phyloP scores from a whole-genome alignment of 2,113 vertebrate genomes.

The Coregonus clupeaformis region DNA sequence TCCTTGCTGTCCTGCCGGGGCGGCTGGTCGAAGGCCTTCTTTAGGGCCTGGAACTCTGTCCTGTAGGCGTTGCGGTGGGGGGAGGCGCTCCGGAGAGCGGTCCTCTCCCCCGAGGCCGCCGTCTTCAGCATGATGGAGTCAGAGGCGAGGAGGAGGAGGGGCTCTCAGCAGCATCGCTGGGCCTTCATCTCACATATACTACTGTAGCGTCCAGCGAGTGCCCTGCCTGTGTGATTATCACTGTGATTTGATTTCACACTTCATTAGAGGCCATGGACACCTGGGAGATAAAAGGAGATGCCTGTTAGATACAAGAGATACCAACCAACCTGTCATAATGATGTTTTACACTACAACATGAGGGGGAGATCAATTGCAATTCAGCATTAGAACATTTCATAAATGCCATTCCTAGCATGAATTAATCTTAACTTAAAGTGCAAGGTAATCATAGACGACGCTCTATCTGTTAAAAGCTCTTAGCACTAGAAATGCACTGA shows the following conservation, averaged over 20 bases:
- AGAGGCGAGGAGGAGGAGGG: slow-evolving; percentile 65
- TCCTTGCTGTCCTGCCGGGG: slow-evolving; percentile 81
- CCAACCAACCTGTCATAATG: not conserved
- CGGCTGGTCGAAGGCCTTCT: slow-evolving; percentile 96
- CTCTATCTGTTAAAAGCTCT: slow-evolving; percentile 21
- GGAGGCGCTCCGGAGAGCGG: slow-evolving; percentile 93
- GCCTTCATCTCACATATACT: slow-evolving; percentile 52
- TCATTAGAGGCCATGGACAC: slow-evolving; percentile 45
- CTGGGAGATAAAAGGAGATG: slow-evolving; percentile 36
- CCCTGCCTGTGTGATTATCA: slow-evolving; percentile 23
- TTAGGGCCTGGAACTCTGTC: slow-evolving; percentile 96
- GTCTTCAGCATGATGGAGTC: slow-evolving; percentile 96
- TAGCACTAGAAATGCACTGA: slow-evolving; percentile 9
- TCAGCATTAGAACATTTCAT: not conserved
- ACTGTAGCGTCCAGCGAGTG: slow-evolving; percentile 37
- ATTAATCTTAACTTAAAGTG: not conserved
- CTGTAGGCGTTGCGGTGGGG: slow-evolving; percentile 97
- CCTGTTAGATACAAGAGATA: slow-evolving; percentile 11
- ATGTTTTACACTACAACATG: slow-evolving; percentile 3
- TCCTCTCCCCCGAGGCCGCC: slow-evolving; percentile 92
- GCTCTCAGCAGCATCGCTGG: slow-evolving; percentile 77
- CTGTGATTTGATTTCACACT: slow-evolving; percentile 15
- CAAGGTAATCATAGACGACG: slow-evolving; percentile 19
- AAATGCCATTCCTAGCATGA: slow-evolving; percentile 7
- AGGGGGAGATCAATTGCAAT: not conserved